Percentiles rank a stretch among this genome's conserved stretches.
phyloP scores from a whole-genome alignment of 2,888 invertebrate genomes.

The Agrotis segetum region DNA sequence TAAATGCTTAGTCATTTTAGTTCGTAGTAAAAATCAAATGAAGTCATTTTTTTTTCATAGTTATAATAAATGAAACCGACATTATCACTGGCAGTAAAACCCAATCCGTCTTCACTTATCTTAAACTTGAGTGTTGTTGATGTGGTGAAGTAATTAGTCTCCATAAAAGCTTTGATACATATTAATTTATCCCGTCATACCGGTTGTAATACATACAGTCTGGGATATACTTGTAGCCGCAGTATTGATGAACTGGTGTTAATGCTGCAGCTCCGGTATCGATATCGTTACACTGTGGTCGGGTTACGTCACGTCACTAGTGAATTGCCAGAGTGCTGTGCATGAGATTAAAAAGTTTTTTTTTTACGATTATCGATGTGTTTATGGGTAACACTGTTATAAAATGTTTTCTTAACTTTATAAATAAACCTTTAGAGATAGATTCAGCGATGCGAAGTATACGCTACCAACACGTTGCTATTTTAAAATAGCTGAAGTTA shows the following conservation, averaged over 20 bases:
- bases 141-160: slow-evolving; percentile 79
- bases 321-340: slow-evolving; percentile 29
- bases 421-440: too few species aligned
- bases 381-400: background rate
- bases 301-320: slow-evolving; percentile 34
- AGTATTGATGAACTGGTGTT: slow-evolving; percentile 39
- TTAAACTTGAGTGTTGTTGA: slow-evolving; percentile 62
- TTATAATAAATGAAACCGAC: slow-evolving; percentile 31
- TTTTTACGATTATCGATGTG: background rate
- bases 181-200: slow-evolving; percentile 73
- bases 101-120: slow-evolving; percentile 62
- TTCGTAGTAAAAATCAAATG: background rate
- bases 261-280: slow-evolving; percentile 31
- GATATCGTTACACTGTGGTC: slow-evolving; percentile 56
- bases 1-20: background rate
- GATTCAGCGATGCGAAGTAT: slow-evolving; percentile 4
- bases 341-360: background rate
- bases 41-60: background rate
- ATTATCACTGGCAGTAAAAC: slow-evolving; percentile 35
- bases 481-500: slow-evolving; percentile 20
- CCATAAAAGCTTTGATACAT: slow-evolving; percentile 79
- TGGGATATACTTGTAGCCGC: slow-evolving; percentile 47
- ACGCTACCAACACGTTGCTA: background rate
- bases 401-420: background rate
- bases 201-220: slow-evolving; percentile 52